phyloP scores from a whole-genome alignment of 2,113 vertebrate species.

The Campylomormyrus tamandua region DNA sequence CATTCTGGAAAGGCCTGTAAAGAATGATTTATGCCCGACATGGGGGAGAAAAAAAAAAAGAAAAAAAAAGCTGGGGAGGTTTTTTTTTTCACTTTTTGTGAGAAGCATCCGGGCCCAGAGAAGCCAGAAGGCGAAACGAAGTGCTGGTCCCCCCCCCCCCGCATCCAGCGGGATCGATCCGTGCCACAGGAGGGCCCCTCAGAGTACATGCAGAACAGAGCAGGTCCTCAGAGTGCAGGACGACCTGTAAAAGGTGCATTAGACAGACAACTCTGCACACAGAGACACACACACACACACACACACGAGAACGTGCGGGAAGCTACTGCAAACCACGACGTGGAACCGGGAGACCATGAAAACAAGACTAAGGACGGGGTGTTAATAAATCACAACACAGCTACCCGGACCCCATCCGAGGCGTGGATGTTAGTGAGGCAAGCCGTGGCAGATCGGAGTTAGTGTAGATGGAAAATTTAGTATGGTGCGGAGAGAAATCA shows the following conservation, averaged over 20 bases:
- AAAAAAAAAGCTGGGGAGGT: background rate
- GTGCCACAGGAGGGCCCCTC: background rate
- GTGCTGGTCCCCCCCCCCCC: background rate
- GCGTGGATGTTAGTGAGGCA: constrained; percentile 31
- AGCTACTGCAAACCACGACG: background rate
- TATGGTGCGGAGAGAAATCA: background rate
- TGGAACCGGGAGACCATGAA: background rate
- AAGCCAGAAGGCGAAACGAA: background rate
- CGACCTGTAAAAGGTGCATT: background rate
- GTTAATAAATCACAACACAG: background rate
- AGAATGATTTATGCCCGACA: background rate
- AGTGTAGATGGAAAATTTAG: constrained; percentile 18
- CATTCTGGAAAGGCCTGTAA: background rate
- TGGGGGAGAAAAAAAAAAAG: background rate
- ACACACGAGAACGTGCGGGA: background rate
- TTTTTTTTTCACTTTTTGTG: background rate
- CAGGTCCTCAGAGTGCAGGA: background rate
- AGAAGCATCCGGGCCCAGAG: background rate
- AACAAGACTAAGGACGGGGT: background rate
- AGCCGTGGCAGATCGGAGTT: constrained; percentile 47
- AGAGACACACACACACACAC: background rate
- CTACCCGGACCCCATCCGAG: constrained; percentile 18
- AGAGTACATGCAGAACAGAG: background rate
- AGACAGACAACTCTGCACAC: background rate
- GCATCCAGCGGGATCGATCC: background rate